phyloP scores from a whole-genome alignment of 2,888 invertebrate genomes.

The Julus scanicus region DNA sequence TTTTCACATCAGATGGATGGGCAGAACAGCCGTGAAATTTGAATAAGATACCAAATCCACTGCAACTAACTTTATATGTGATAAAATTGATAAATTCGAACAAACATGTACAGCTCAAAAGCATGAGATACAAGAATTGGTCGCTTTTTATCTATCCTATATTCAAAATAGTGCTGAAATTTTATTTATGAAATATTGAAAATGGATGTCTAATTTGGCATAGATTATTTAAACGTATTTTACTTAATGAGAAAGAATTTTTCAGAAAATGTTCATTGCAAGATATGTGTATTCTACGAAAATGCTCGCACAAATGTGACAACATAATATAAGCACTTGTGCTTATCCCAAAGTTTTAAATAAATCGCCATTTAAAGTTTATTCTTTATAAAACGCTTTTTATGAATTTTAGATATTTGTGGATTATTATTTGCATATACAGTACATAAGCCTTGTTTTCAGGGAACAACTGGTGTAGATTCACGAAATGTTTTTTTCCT shows the following conservation, averaged over 20 bases:
- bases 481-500: neutral
- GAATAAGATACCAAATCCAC: neutral
- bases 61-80: neutral
- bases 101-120: neutral
- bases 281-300: no score
- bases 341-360: no score
- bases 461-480: conserved; percentile 1
- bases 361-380: no score
- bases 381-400: no score
- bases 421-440: no score
- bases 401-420: neutral
- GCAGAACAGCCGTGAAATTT: conserved; percentile 7
- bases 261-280: no score
- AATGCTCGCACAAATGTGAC: no score
- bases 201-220: neutral
- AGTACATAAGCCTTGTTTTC: neutral
- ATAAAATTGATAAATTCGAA: conserved; percentile 2
- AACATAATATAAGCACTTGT: no score
- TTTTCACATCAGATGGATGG: conserved; percentile 33
- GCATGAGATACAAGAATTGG: neutral
- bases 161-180: neutral
- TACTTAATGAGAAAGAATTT: neutral
- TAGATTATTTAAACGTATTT: neutral
- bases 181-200: neutral
- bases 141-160: neutral